A percentile compares a stretch with the other conserved stretches of the same genome.
phyloP scores from a whole-genome alignment of 2,113 vertebrate species.

The Cinclus cinclus region DNA sequence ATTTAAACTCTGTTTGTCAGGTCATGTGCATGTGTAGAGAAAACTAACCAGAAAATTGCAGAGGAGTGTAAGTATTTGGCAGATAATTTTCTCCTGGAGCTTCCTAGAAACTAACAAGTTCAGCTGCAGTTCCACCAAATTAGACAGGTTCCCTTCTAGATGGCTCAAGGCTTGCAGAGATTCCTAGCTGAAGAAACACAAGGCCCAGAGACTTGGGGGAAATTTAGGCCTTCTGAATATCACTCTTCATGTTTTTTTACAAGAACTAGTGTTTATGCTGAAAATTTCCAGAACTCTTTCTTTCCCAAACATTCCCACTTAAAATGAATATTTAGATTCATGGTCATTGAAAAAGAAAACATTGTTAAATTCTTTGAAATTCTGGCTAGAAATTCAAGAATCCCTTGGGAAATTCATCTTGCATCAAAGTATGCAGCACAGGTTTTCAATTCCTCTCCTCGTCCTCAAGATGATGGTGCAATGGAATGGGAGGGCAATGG shows the following conservation, averaged over 20 bases:
- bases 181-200: not conserved
- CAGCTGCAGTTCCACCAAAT: not conserved
- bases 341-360: slow-evolving; percentile 60
- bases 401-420: slow-evolving; percentile 17
- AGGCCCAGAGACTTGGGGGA: not conserved
- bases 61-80: not conserved
- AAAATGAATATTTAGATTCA: slow-evolving; percentile 54
- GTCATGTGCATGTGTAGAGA: not conserved
- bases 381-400: slow-evolving; percentile 49
- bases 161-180: not conserved
- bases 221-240: not conserved
- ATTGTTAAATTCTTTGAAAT: slow-evolving; percentile 61
- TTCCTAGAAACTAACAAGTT: not conserved
- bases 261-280: slow-evolving; percentile 8
- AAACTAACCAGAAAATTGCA: not conserved
- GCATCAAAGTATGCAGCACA: not conserved
- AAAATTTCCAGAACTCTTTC: slow-evolving; percentile 53
- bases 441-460: not conserved
- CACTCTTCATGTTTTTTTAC: not conserved
- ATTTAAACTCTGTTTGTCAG: not conserved
- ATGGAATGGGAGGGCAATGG: not conserved
- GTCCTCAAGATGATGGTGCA: not conserved
- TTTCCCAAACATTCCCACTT: slow-evolving; percentile 32
- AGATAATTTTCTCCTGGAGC: not conserved
- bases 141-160: not conserved